A percentile compares a stretch with the other conserved stretches of the same genome.
phyloP scores from a whole-genome alignment of 2,888 invertebrate genomes.

The Zygogramma bicolorata region DNA sequence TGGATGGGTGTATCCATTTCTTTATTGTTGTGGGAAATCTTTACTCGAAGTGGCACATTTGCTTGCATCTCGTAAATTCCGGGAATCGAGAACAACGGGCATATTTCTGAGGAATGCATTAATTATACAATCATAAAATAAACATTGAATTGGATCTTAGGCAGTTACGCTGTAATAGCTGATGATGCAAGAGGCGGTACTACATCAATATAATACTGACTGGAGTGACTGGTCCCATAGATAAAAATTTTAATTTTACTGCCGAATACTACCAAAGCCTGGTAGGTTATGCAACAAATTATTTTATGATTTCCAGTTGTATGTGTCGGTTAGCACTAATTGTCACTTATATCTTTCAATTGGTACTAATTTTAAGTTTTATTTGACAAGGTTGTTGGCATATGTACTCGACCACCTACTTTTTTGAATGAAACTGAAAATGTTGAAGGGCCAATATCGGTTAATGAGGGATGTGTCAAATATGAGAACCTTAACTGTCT shows the following conservation, averaged over 20 bases:
- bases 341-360: no score
- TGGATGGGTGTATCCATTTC: not conserved
- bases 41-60: not conserved
- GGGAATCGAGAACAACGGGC: not conserved
- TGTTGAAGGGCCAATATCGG: no score
- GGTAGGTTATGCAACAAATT: not conserved
- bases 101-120: not conserved
- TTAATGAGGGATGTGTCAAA: no score
- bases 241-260: not conserved
- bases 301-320: no score
- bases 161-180: not conserved
- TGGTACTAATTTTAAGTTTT: no score
- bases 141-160: not conserved
- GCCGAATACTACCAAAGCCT: not conserved
- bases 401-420: no score
- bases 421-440: no score
- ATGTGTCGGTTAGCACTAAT: no score
- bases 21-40: constrained; percentile 10
- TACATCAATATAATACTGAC: not conserved
- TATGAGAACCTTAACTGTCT: no score
- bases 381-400: no score
- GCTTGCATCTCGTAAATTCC: not conserved
- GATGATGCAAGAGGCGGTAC: constrained; percentile 1
- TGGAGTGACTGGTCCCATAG: not conserved
- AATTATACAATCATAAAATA: constrained; percentile 7